These are phyloP conservation scores for Andrena camellia DNA, from an alignment of 2,888 invertebrate genomes.

Conservation along the genomic window DNA sequence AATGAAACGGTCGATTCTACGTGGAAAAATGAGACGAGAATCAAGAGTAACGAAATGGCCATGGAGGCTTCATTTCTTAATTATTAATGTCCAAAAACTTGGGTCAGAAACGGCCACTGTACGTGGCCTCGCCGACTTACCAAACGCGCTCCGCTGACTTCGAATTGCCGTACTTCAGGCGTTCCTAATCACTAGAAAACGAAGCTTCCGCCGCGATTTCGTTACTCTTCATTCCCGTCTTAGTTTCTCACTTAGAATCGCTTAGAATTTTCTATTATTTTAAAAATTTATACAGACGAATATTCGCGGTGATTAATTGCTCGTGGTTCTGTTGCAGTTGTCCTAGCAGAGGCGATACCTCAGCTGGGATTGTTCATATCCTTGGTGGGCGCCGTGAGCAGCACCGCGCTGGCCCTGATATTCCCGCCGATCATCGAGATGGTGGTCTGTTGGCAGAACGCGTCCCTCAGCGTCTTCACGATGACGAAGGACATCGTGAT, in stretches of 20 bases:
- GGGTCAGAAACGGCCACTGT: too few relatives aligned
- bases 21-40: too few relatives aligned
- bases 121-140: too few relatives aligned
- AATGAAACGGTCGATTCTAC: too few relatives aligned
- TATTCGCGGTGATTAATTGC: background rate
- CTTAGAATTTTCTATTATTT: background rate
- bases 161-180: too few relatives aligned
- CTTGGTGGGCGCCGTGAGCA: conserved; percentile 95
- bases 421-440: conserved; percentile 96
- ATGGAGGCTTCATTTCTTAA: too few relatives aligned
- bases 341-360: conserved; percentile 94
- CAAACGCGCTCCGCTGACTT: too few relatives aligned
- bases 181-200: too few relatives aligned
- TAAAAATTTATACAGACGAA: background rate
- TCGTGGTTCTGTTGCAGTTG: conserved; percentile 92
- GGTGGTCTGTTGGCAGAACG: conserved; percentile 89
- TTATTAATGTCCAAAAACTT: too few relatives aligned
- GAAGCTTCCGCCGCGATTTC: background rate
- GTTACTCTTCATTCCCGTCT: background rate
- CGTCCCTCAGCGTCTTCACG: conserved; percentile 85
- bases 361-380: conserved; percentile 95
- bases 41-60: too few relatives aligned
- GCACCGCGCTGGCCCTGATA: conserved; percentile 93
- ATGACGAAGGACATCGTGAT: conserved; percentile 88
- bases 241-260: background rate